phyloP scores from a whole-genome alignment of 2,113 vertebrate species.

The Plotosus lineatus region DNA sequence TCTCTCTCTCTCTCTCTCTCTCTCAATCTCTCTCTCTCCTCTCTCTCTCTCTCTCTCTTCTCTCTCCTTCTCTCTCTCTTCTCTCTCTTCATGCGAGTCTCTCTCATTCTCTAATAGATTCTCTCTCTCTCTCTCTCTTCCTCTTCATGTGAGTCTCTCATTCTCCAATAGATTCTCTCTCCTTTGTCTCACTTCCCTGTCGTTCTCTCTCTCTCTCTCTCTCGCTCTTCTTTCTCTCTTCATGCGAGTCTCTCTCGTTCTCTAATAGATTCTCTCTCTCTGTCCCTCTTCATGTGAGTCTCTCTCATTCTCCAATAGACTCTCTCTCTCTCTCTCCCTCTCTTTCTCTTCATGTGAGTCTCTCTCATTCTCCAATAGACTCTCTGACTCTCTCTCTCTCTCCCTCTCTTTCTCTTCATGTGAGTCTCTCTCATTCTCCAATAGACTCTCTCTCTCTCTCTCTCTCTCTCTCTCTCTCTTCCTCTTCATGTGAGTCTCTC shows the following conservation, averaged over 20 bases:
- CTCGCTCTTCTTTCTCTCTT: neutral
- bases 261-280: too few relatives aligned
- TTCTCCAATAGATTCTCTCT: too few relatives aligned
- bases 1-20: constrained; percentile 5
- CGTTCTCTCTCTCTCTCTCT: constrained; percentile 6
- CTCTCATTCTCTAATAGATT: neutral
- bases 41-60: neutral
- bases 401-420: too few relatives aligned
- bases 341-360: neutral
- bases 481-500: neutral
- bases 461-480: neutral
- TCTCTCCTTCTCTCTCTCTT: too few relatives aligned
- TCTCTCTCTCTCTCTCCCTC: neutral
- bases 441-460: neutral
- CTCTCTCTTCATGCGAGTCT: too few relatives aligned
- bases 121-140: neutral
- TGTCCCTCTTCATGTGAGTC: too few relatives aligned
- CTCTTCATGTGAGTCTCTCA: too few relatives aligned
- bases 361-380: too few relatives aligned
- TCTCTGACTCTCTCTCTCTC: neutral
- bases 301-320: too few relatives aligned
- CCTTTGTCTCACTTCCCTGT: neutral
- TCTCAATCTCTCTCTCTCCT: neutral
- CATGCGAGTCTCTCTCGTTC: too few relatives aligned
- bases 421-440: too few relatives aligned